Base-by-base conservation (phyloP, 2,113 vertebrate genomes). In the Heterocephalus glaber region DNA sequence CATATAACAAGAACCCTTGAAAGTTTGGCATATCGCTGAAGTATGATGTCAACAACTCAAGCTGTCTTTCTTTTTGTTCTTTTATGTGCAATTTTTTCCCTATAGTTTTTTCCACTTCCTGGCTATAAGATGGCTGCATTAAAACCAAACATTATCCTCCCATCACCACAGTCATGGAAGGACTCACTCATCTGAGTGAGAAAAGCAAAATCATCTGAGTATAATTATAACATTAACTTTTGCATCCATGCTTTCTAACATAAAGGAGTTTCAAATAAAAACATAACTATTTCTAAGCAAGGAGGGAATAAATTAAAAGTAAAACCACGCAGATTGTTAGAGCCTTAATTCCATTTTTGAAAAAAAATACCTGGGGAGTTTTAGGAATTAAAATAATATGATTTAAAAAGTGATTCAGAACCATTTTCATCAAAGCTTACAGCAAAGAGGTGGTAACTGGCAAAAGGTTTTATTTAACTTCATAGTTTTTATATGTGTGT, bases 251-350 rank as follows among this genome's bases (percentile, higher is more conserved):
- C 2, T 82, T 79, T 84, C n/a, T 86, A 88, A 94, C 20, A 49
- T 82, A 58, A 92, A 87, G 5, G 20, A 88, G 1, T 30, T 90
- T 54, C 35, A 72, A 35, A 79, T 54, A 19, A 88, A 82, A 94
- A 60, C 68, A 70, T 4, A 90, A n/a, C 41, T 63, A 68, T 83
- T 79, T 96, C 44, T 86, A 68, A 94, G 41, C 30, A 33, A 80
- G 24, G 58, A 95, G 17, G 28, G 22, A 87, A 47, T 88, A 61
- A 30, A 26, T 86, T 88, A 92, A 97, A 94, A 72, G 66, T 88
- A 79, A 95, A 92, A 58, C 4, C 14, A 84, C 20, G 56, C 0
- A 70, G 82, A 92, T 65, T 52, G 2, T 72, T 93, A 89, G 8
- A 82, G 81, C 2, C 2, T 93, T 28, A 26, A 20, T 84, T 90